Conservation (phyloP, 2,113 vertebrate genomes). For the Mystacornis crossleyi region DNA sequence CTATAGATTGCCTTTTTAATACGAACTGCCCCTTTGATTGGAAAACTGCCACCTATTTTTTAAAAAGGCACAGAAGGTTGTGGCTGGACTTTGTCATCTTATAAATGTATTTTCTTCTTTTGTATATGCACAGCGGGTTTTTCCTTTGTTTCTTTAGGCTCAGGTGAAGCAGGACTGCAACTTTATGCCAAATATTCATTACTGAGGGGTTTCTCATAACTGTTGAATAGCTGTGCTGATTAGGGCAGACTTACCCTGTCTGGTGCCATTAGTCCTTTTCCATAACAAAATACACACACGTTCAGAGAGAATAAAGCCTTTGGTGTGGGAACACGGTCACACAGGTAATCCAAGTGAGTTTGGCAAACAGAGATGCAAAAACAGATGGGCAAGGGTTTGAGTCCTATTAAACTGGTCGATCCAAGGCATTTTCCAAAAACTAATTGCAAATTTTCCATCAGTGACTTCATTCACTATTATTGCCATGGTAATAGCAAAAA, state of each 20-base stretch:
- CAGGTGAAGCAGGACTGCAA: slow-evolving; percentile 29
- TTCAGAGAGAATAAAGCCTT: slow-evolving; percentile 3
- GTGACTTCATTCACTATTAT: background rate
- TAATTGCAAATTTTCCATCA: background rate
- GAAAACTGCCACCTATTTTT: slow-evolving; percentile 3
- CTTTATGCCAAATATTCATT: slow-evolving; percentile 44
- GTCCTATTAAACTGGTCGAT: background rate
- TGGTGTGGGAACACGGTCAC: background rate
- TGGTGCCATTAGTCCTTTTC: slow-evolving; percentile 30
- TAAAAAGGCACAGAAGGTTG: background rate
- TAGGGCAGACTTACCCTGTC: slow-evolving; percentile 17
- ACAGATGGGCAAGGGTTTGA: background rate
- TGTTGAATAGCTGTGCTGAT: slow-evolving; percentile 49
- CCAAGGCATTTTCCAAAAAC: background rate
- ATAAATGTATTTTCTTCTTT: slow-evolving; percentile 44
- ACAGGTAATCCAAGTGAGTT: slow-evolving; percentile 19
- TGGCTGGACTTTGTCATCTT: background rate
- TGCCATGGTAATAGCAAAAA: background rate
- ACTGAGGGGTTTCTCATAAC: background rate
- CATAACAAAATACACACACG: background rate
- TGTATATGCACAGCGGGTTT: background rate
- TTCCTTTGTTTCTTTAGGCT: background rate
- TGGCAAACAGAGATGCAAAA: background rate
- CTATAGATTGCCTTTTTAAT: background rate
- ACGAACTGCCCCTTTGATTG: background rate